A percentile compares a stretch with the other conserved stretches of the same genome.
Evolutionary conservation across 2,888 invertebrate species (phyloP).

Genomic region (Chymomyza amoena): DNA sequence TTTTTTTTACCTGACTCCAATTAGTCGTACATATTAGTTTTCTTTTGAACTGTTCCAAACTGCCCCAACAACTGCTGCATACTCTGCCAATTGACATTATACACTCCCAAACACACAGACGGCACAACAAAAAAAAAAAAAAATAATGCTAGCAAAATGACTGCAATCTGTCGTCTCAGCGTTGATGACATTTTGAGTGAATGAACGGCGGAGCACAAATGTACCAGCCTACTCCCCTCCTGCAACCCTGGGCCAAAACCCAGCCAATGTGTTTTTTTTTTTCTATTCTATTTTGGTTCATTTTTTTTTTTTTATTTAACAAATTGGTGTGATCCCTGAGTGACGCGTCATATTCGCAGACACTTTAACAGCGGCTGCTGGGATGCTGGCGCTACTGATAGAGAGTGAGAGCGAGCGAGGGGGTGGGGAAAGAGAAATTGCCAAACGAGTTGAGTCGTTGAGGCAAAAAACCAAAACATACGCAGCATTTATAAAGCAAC

Average conservation of each 20-base stretch:
- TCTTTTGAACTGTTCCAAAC: neutral
- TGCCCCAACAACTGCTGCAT: neutral
- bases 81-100: slow-evolving; percentile 6
- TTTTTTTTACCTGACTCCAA: too few species aligned
- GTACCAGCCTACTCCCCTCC: slow-evolving; percentile 53
- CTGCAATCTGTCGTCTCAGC: slow-evolving; percentile 73
- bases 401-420: slow-evolving; percentile 35
- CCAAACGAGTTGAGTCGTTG: slow-evolving; percentile 72
- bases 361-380: slow-evolving; percentile 58
- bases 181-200: slow-evolving; percentile 74
- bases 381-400: slow-evolving; percentile 46
- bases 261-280: slow-evolving; percentile 4
- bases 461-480: slow-evolving; percentile 72
- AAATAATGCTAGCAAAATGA: slow-evolving; percentile 55
- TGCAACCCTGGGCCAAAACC: neutral
- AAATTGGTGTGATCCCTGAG: slow-evolving; percentile 74
- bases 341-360: slow-evolving; percentile 71
- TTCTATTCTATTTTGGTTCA: slow-evolving; percentile 3
- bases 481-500: slow-evolving; percentile 70
- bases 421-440: slow-evolving; percentile 58
- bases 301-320: slow-evolving; percentile 55
- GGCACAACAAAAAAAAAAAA: slow-evolving; percentile 30
- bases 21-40: too few species aligned
- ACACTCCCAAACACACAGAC: slow-evolving; percentile 10
- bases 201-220: slow-evolving; percentile 65